Percentiles rank a stretch among this genome's conserved stretches.
These are phyloP conservation scores for Vipera latastei DNA, from an alignment of 2,797 vertebrate genomes.

Conservation along the genomic window DNA sequence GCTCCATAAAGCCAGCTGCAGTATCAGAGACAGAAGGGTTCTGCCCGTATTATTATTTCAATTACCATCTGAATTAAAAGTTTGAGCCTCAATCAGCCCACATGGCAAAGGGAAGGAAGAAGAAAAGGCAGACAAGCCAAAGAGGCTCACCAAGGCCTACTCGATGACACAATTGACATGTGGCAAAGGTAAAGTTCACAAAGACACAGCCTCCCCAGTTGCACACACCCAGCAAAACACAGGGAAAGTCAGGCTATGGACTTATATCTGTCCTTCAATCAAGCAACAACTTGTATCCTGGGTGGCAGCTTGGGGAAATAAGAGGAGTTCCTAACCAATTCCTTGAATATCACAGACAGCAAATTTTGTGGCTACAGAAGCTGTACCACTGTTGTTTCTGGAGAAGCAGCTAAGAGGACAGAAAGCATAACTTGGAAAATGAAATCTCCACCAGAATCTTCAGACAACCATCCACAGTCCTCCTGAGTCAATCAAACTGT, in stretches of 20 bases:
- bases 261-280: accelerated
- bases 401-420: background rate
- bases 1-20: constrained; percentile 75
- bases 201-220: background rate
- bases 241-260: background rate
- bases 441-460: background rate
- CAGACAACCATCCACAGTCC: background rate
- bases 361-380: background rate
- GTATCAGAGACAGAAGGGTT: constrained; percentile 77
- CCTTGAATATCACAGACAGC: background rate
- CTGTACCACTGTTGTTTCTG: too few species aligned
- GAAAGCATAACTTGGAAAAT: background rate
- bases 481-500: background rate
- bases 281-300: background rate
- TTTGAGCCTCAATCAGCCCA: constrained; percentile 79
- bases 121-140: constrained; percentile 69
- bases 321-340: background rate
- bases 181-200: constrained; percentile 62
- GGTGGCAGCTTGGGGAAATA: background rate
- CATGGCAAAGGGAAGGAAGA: constrained; percentile 70
- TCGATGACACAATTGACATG: constrained; percentile 55
- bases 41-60: constrained; percentile 81
- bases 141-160: constrained; percentile 58
- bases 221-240: constrained; percentile 15
- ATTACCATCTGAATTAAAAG: constrained; percentile 85